Conservation (phyloP, 2,888 invertebrate species). For the Coecobrya sp. region DNA sequence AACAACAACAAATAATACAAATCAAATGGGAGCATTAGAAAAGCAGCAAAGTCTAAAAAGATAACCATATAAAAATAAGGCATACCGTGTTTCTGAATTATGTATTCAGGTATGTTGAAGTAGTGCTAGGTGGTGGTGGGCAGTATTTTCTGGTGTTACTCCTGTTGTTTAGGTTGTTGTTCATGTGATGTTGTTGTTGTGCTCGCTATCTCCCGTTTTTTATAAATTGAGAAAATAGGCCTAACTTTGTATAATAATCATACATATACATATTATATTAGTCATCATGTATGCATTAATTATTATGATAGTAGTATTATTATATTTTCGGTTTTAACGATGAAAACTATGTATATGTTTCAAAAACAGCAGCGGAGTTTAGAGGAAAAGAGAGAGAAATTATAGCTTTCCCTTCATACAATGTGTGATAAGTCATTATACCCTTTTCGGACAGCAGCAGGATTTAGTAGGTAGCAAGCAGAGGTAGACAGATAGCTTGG, state of each 20-base stretch:
- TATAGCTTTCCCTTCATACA: constrained; percentile 61
- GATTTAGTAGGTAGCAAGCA: constrained; percentile 22
- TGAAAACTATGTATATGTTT: constrained; percentile 46
- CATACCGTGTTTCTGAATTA: constrained; percentile 66
- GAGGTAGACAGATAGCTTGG: background rate
- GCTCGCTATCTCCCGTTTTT: background rate
- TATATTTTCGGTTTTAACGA: constrained; percentile 23
- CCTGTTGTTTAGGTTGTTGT: constrained; percentile 55
- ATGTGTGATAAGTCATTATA: constrained; percentile 74
- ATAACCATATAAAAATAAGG: constrained; percentile 14
- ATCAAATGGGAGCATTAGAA: constrained; percentile 51
- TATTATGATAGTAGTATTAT: constrained; percentile 71
- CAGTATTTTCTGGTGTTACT: background rate
- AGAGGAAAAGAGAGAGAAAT: constrained; percentile 60
- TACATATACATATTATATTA: constrained; percentile 58
- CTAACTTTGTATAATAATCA: constrained; percentile 29
- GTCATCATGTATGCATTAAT: constrained; percentile 77
- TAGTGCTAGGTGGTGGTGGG: background rate
- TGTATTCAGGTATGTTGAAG: constrained; percentile 74
- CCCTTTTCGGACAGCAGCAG: constrained; percentile 29
- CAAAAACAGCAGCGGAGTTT: constrained; percentile 9
- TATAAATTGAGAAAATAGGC: constrained; percentile 38
- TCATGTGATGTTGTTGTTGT: constrained; percentile 44
- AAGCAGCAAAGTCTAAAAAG: constrained; percentile 2
- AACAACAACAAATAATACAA: constrained; percentile 50